A percentile compares a stretch with the other conserved stretches of the same genome.
Conservation (phyloP, 2,113 vertebrate genomes). For the Danionella cerebrum region DNA sequence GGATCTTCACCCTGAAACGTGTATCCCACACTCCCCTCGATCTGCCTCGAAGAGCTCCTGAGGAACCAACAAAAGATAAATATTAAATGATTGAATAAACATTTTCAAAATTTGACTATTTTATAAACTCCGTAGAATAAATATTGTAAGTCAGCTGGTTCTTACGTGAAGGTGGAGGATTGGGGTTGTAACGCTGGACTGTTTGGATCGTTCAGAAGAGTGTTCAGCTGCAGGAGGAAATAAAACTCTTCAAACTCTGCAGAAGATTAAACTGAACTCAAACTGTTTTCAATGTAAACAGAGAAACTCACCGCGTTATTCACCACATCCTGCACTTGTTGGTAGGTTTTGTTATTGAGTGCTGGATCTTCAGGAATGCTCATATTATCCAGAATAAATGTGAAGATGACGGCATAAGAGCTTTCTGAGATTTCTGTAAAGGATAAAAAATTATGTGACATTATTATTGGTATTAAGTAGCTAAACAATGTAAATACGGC, state of each 20-base stretch:
- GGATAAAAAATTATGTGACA: no score
- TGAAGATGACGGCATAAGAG: not conserved
- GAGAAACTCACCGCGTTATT: not conserved
- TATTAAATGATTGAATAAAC: no score
- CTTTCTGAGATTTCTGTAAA: conserved; percentile 10
- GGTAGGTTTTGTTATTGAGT: not conserved
- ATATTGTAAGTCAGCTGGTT: no score
- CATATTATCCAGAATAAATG: not conserved
- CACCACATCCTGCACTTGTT: not conserved
- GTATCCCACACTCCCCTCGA: not conserved
- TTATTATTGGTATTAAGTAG: no score
- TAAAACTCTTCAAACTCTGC: not conserved
- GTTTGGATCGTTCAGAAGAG: not conserved
- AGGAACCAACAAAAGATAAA: no score
- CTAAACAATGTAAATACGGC: no score
- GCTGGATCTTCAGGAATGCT: not conserved
- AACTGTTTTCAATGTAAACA: not conserved
- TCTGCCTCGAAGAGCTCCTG: not conserved
- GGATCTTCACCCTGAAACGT: not conserved
- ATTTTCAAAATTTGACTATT: no score
- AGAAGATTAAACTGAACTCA: not conserved
- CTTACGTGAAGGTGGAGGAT: no score
- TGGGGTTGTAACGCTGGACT: not conserved
- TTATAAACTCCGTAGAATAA: no score
- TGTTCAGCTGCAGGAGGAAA: not conserved